Evolutionary conservation across 2,888 invertebrate species (phyloP), one percentile per base, ranked within the genome.

Genomic region (Myopa testacea): DNA sequence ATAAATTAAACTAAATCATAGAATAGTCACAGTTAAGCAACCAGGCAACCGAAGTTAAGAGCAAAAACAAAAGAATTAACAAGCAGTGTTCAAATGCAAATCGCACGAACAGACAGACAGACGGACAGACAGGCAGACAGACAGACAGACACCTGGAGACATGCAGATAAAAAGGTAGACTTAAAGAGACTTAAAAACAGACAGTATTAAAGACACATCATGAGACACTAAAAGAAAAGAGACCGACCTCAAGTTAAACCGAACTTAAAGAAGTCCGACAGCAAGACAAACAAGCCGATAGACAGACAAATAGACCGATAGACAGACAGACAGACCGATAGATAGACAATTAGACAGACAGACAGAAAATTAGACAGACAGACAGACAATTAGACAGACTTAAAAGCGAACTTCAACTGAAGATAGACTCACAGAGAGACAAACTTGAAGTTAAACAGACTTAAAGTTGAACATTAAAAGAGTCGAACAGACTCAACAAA

Each of bases 401-500:
- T n/a, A n/a, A n/a, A n/a, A n/a, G n/a, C n/a, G n/a, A n/a, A n/a
- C n/a, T n/a, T n/a, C n/a, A n/a, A n/a, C n/a, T n/a, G n/a, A n/a
- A n/a, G n/a, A n/a, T n/a, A n/a, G n/a, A n/a, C n/a, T n/a, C n/a
- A n/a, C n/a, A n/a, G n/a, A n/a, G n/a, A n/a, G n/a, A n/a, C n/a
- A n/a, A n/a, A n/a, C n/a, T n/a, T n/a, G n/a, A n/a, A n/a, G n/a
- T n/a, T n/a, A n/a, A 19, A 34, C 34, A 62, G 34, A 26, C 19
- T 26, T 12, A 62, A 19, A 34, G 26, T 58, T 58, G 58, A 79
- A 79, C 78, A 78, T 79, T 79, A 79, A 79, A 80, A 77, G 78
- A 78, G 40, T 58, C 16, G 40, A 72, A 19, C 26, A 19, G 45
- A 19, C 6, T 52, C 12, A 65, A 50, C 26, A 26, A 26, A 26